Evolutionary conservation across 2,797 vertebrate genomes (phyloP).

Genomic region (Poeciliopsis paucimaculata): DNA sequence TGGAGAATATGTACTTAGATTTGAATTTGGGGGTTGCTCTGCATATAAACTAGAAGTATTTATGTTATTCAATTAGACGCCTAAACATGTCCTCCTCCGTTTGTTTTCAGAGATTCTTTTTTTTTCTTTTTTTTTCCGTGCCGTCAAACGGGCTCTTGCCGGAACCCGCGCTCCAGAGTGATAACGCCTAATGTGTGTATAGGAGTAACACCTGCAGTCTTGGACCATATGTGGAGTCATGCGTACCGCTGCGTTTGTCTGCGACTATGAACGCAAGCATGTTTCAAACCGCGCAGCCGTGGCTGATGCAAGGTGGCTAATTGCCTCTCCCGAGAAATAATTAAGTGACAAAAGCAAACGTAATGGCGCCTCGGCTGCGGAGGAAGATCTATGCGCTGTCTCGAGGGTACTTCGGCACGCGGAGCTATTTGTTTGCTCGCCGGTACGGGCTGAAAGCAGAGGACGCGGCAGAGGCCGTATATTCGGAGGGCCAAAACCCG

Average conservation of each 20-base stretch:
- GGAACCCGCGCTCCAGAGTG: constrained; percentile 63
- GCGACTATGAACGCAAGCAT: constrained; percentile 15
- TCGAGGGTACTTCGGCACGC: constrained; percentile 62
- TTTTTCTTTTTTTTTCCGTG: constrained; percentile 27
- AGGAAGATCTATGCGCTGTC: constrained; percentile 68
- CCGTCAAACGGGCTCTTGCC: constrained; percentile 45
- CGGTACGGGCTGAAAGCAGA: constrained; percentile 55
- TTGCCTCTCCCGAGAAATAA: constrained; percentile 81
- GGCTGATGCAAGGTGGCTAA: constrained; percentile 73
- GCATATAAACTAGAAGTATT: constrained; percentile 59
- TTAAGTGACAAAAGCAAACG: constrained; percentile 79
- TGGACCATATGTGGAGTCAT: constrained; percentile 7
- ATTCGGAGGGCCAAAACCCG: constrained; percentile 64
- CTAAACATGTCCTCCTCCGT: constrained; percentile 69
- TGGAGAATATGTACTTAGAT: constrained; percentile 69
- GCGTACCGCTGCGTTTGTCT: constrained; percentile 14
- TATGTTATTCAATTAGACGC: constrained; percentile 75
- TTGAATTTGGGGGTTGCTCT: constrained; percentile 55
- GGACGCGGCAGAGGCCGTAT: constrained; percentile 58
- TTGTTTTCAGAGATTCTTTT: constrained; percentile 65
- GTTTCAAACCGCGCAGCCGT: constrained; percentile 51
- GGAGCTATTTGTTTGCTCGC: constrained; percentile 63
- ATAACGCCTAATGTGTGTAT: constrained; percentile 42
- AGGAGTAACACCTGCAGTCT: constrained; percentile 26
- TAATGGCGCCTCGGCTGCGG: constrained; percentile 60